Base-by-base conservation (phyloP, 2,113 vertebrate genomes). In the Pardalotus punctatus region DNA sequence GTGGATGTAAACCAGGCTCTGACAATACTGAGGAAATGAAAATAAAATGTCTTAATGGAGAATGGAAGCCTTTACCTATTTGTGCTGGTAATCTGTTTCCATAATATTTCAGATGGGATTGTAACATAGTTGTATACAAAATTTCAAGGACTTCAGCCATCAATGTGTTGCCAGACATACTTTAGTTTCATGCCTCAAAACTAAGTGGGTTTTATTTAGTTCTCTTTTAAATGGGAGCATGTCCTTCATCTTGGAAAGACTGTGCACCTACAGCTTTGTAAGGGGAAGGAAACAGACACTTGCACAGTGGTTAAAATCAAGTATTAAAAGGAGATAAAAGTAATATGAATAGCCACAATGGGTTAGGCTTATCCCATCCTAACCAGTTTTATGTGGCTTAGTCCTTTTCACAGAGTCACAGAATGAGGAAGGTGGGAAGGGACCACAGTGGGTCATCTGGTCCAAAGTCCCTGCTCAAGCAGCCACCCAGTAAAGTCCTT, bases 1-100 rank as follows among this genome's bases (percentile, higher is more conserved):
- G 31, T 67, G 38, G 23, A 86, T 97, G 97, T 85, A 56, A 58
- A 82, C 9, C 21, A 82, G 18, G 5, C 25, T 56, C 40, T 73
- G 25, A 4, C 17, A 71, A 29, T 60, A 14, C 58, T 65, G 11
- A 58, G 51, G 1, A 61, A 51, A 87, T 28, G 28, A 92, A 31
- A 87, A 94, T 62, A 62, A 94, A 31, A 86, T 97, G 97, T 81
- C 70, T 94, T 33, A 70, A 93, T 78, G 97, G 97, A 27, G 54
- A 97, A 64, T 97, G 97, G 97, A 90, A 85, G 25, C 93, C 94
- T 88, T 60, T 88, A 10, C 96, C 94, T 54, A 57, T 90, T 71
- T 97, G 97, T 91, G 66, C 73, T 2, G 83, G 96, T 97, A 97
- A 94, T 65, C 47, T 86, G 31, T 65, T 90, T 66, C 42, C 36